Conservation (phyloP, 2,797 vertebrate species). For the Enoplosus armatus region DNA sequence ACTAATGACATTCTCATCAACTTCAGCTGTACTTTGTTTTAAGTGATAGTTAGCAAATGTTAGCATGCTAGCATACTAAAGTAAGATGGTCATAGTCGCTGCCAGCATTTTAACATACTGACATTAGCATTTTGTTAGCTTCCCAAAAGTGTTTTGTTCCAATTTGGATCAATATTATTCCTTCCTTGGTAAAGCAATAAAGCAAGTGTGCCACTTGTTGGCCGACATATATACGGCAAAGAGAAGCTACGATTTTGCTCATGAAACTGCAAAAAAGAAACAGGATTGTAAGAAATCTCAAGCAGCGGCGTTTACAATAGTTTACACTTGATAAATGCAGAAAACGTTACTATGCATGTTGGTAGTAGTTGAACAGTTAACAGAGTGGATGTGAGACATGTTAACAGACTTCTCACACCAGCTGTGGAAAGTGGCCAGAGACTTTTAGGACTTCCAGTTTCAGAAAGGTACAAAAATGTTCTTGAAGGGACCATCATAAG, state of each 20-base stretch:
- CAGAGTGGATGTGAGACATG: not conserved
- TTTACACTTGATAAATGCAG: not conserved
- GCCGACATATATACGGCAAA: not conserved
- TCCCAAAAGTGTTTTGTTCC: not conserved
- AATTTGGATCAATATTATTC: not conserved
- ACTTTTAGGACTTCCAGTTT: not conserved
- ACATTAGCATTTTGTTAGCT: not conserved
- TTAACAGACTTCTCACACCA: not conserved
- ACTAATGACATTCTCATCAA: not conserved
- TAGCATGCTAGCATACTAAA: not conserved
- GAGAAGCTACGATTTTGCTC: not conserved
- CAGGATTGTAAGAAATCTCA: too few relatives aligned
- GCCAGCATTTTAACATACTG: not conserved
- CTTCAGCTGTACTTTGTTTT: not conserved
- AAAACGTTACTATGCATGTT: not conserved
- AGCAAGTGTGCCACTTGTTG: not conserved
- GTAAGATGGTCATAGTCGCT: not conserved
- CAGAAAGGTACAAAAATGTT: not conserved
- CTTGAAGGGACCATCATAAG: not conserved
- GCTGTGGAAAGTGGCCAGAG: not conserved
- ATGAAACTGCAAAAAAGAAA: too few relatives aligned
- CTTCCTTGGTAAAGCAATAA: not conserved
- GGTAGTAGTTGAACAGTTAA: not conserved
- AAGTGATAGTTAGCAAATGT: not conserved
- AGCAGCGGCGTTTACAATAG: not conserved